Conservation (phyloP, 30 jellyfish, hydroid and myxozoan genomes). For the Sanderia malayensis region DNA sequence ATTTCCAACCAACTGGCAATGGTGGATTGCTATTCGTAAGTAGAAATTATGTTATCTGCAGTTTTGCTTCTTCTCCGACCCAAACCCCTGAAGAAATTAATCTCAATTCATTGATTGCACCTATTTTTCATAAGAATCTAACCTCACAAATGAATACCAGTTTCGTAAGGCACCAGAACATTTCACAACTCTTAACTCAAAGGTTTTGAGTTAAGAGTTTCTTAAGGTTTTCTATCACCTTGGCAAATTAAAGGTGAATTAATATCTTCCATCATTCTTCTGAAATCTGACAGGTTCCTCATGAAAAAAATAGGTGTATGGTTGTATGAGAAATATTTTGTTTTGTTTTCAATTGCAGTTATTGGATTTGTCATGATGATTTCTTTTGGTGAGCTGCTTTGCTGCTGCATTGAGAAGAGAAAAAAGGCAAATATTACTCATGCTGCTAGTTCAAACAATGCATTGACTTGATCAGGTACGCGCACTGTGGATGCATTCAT, state of each 20-base stretch:
- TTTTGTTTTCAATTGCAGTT: background rate
- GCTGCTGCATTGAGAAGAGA: slow-evolving; percentile 1
- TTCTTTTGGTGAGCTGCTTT: slow-evolving; percentile 10
- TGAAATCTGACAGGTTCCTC: too few species aligned
- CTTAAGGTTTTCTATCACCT: too few species aligned
- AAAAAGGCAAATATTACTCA: background rate
- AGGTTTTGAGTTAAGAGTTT: background rate
- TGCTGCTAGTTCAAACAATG: background rate
- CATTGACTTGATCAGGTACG: background rate
- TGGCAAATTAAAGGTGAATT: background rate
- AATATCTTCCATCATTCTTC: too few species aligned
- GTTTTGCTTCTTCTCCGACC: too few species aligned
- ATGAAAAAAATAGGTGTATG: too few species aligned
- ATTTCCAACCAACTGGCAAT: slow-evolving; percentile 57
- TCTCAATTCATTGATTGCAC: too few species aligned
- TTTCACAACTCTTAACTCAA: background rate
- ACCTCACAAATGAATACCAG: too few species aligned
- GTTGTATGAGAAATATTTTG: background rate
- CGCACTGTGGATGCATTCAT: background rate
- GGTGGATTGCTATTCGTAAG: slow-evolving; percentile 66
- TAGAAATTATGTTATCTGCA: too few species aligned
- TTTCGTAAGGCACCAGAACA: background rate
- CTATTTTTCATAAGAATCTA: too few species aligned
- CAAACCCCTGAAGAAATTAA: too few species aligned
- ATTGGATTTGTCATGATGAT: slow-evolving; percentile 14